Conservation (phyloP, 2,797 vertebrate genomes). For the Avahi laniger region DNA sequence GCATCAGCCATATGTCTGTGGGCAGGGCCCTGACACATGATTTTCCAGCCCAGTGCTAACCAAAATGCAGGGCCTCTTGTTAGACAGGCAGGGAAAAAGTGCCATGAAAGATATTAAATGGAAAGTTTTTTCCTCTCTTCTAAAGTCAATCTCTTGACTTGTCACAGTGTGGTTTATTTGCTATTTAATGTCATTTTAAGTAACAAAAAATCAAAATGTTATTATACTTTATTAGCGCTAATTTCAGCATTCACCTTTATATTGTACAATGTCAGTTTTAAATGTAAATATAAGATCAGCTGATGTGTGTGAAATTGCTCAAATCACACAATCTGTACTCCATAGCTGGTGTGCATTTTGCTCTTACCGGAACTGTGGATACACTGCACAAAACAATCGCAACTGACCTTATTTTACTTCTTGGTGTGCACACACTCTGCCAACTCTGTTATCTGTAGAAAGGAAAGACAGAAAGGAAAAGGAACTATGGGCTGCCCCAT, state of each 20-base stretch:
- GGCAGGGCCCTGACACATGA: not conserved
- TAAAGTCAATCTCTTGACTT: not conserved
- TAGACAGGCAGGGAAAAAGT: not conserved
- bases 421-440: not conserved
- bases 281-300: not conserved
- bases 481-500: not conserved
- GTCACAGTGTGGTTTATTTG: not conserved
- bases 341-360: not conserved
- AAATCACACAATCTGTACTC: not conserved
- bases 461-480: not conserved
- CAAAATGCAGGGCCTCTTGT: not conserved
- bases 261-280: not conserved
- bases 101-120: not conserved
- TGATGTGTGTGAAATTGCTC: not conserved
- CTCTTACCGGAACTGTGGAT: not conserved
- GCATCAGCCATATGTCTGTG: not conserved
- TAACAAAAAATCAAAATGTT: not conserved
- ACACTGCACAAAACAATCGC: not conserved
- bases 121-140: not conserved
- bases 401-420: not conserved
- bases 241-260: slow-evolving; percentile 10
- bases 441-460: not conserved
- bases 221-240: not conserved
- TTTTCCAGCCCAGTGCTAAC: not conserved
- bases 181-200: not conserved